Percentiles rank a stretch among this genome's conserved stretches.
These are phyloP conservation scores for Malurus cyaneus DNA, from an alignment of 2,113 vertebrate genomes.

Conservation along the genomic window DNA sequence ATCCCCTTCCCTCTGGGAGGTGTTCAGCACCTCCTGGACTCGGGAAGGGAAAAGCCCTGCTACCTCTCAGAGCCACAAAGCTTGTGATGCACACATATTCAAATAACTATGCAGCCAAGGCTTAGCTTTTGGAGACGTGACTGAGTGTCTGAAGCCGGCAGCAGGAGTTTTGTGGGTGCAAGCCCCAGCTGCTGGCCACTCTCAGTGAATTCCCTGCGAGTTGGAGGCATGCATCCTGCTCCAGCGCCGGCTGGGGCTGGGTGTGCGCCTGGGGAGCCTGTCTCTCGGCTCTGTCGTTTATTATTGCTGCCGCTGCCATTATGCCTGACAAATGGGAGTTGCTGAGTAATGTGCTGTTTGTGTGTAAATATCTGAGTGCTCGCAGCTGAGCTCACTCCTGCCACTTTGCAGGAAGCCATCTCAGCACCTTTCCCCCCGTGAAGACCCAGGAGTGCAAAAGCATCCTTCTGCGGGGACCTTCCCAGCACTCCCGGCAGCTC, in stretches of 20 bases:
- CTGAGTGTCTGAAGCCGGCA: not conserved
- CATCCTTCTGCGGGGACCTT: not conserved
- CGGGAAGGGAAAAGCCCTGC: not conserved
- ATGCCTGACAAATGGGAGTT: conserved; percentile 32
- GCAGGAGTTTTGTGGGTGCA: not conserved
- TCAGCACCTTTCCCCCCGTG: not conserved
- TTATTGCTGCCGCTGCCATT: conserved; percentile 30
- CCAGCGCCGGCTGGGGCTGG: not conserved
- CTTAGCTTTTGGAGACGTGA: not conserved
- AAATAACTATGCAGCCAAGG: not conserved
- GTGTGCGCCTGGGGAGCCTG: not conserved
- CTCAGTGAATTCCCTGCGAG: not conserved
- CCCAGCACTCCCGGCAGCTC: not conserved
- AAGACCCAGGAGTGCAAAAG: not conserved
- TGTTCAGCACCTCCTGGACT: not conserved
- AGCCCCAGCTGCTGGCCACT: not conserved
- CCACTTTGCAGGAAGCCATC: conserved; percentile 39
- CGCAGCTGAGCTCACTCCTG: conserved; percentile 32
- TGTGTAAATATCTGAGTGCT: conserved; percentile 47
- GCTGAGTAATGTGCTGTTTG: conserved; percentile 58
- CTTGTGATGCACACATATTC: not conserved
- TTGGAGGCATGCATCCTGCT: not conserved
- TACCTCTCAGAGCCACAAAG: not conserved
- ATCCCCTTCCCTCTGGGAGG: not conserved
- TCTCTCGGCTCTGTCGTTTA: conserved; percentile 35